Base-by-base conservation (phyloP, 2,113 vertebrate species). In the Prolemur simus region DNA sequence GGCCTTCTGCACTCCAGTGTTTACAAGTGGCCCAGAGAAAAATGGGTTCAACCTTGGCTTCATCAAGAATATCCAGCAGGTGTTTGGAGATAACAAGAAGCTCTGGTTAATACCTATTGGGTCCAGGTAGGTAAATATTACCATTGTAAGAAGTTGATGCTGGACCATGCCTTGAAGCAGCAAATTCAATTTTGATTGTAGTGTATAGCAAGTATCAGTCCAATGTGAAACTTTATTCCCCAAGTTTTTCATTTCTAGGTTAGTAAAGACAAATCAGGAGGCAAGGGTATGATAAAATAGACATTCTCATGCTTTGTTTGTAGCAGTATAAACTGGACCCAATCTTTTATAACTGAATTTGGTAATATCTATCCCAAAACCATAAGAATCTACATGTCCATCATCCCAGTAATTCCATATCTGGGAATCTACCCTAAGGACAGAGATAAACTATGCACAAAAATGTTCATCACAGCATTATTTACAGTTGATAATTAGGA, bases 1-100 rank as follows among this genome's bases (percentile, higher is more conserved):
- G 99, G 99, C 99, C 80, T 99, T 99, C 97, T 99, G 99, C 42
- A 98, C 99, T 97, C 99, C 99, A 8, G 98, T 99, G 54, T 99
- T 99, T 98, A 98, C 98, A 76, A 99, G 95, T 25, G 99, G 99
- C 89, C 99, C 99, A 60, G 99, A 99, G 98, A 99, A 99, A 98
- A 99, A 99, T 74, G 99, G 99, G 81, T 99, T 99, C 97, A 99
- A 99, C 76, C 98, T 99, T 8, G 99, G 99, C 89, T 93, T 99
- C 80, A 97, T 98, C 87, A 99, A 97, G 98, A 99, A 99, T 96
- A 98, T 99, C 85, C 98, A 98, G 97, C 99, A 99, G 96, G 99
- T 99, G 56, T 99, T 99, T 98, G 99, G 99, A 82, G 99, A 99
- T 89, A 97, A 99, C 78, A 99, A 98, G 91, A 99, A 98, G 96